phyloP scores from a whole-genome alignment of 2,888 invertebrate species.

The Congeria kusceri region DNA sequence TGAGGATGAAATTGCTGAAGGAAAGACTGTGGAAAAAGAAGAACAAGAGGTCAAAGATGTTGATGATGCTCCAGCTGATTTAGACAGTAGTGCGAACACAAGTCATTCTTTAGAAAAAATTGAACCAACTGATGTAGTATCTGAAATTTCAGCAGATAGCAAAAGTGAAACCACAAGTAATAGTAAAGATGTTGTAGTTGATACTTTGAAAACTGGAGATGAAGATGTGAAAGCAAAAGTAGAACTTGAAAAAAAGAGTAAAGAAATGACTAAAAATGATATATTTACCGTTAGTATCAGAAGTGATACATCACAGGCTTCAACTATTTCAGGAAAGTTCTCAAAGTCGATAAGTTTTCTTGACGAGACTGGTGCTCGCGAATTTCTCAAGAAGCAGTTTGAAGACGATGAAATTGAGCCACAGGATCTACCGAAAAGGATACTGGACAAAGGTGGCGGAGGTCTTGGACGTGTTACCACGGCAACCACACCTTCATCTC shows the following conservation, averaged over 20 bases:
- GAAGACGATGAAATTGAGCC: constrained; percentile 59
- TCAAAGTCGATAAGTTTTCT: constrained; percentile 86
- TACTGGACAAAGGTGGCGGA: too few relatives aligned
- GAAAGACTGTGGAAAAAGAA: background rate
- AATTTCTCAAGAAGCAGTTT: constrained; percentile 90
- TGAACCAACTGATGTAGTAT: background rate
- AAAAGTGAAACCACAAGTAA: constrained; percentile 8
- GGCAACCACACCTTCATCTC: constrained; percentile 11
- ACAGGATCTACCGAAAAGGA: background rate
- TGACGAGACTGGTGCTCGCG: constrained; percentile 92
- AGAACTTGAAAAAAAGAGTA: constrained; percentile 29
- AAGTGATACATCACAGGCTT: constrained; percentile 42
- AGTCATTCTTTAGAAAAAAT: background rate
- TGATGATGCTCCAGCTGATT: constrained; percentile 1
- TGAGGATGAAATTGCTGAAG: too few relatives aligned
- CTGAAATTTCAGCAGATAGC: background rate
- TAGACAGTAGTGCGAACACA: constrained; percentile 1
- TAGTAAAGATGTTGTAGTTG: background rate
- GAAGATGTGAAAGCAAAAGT: constrained; percentile 1
- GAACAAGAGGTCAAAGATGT: constrained; percentile 14
- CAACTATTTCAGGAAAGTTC: constrained; percentile 26
- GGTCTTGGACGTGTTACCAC: background rate
- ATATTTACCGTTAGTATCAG: constrained; percentile 37
- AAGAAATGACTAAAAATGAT: constrained; percentile 9
- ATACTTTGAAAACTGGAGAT: background rate